Percentiles rank a stretch among this genome's conserved stretches.
phyloP scores from a whole-genome alignment of 2,113 vertebrate genomes.

The Condylura cristata region DNA sequence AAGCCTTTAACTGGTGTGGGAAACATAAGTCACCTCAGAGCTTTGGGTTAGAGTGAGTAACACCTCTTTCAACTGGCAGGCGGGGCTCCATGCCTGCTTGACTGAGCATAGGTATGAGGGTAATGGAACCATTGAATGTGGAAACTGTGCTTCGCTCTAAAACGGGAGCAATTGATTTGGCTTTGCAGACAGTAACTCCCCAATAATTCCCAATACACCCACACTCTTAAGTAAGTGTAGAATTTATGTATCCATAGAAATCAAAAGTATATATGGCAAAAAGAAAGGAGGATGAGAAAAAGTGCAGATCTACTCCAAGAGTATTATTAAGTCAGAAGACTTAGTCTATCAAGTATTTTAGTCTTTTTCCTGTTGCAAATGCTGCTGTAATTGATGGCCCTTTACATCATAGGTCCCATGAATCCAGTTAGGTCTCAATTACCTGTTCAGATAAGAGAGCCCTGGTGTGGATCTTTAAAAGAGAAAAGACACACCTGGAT shows the following conservation, averaged over 20 bases:
- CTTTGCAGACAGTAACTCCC: slow-evolving; percentile 7
- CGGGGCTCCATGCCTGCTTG: slow-evolving; percentile 15
- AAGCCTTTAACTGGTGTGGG: slow-evolving; percentile 67
- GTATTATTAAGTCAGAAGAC: neutral
- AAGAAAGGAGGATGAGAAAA: neutral
- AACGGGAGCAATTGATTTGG: neutral
- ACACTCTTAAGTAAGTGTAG: neutral
- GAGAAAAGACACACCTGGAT: neutral
- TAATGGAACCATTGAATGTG: neutral
- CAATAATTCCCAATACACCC: neutral
- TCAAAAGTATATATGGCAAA: neutral
- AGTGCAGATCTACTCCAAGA: neutral
- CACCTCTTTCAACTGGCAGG: slow-evolving; percentile 53
- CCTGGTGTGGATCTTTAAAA: neutral
- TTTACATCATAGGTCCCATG: neutral
- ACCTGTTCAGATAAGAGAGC: neutral
- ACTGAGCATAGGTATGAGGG: neutral
- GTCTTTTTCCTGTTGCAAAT: neutral
- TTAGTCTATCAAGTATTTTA: neutral
- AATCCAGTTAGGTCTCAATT: neutral
- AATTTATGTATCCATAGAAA: neutral
- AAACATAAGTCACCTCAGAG: slow-evolving; percentile 65
- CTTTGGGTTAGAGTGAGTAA: slow-evolving; percentile 36
- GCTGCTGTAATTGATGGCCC: neutral
- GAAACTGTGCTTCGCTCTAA: slow-evolving; percentile 37